These are phyloP conservation scores for Fopius arisanus DNA, from an alignment of 1,140 invertebrate species.

Conservation along the genomic window DNA sequence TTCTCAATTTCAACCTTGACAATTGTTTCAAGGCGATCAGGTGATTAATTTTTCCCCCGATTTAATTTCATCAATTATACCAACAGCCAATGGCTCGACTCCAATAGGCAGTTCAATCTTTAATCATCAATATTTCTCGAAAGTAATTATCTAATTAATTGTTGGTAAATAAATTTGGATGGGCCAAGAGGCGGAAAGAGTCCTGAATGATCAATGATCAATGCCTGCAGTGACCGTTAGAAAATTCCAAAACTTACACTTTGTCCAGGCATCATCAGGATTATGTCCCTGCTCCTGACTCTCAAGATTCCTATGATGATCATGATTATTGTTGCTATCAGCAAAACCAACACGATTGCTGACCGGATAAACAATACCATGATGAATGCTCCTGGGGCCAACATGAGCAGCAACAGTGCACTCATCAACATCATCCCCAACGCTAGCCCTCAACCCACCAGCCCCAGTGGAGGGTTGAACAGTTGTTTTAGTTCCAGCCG, in stretches of 20 bases:
- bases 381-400: conserved; percentile 16
- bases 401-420: conserved; percentile 32
- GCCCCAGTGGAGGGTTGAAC: conserved; percentile 43
- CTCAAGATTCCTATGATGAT: conserved; percentile 60
- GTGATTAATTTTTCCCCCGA: neutral
- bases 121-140: no score
- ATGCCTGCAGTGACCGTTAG: neutral
- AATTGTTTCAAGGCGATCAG: neutral
- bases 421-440: conserved; percentile 26
- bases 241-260: conserved; percentile 55
- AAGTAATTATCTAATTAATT: no score
- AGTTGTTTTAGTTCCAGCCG: conserved; percentile 53
- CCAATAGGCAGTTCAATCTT: no score
- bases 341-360: conserved; percentile 36
- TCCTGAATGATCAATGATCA: no score
- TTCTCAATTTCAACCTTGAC: conserved; percentile 3
- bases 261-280: conserved; percentile 56
- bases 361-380: conserved; percentile 18
- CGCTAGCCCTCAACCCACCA: conserved; percentile 11
- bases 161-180: no score
- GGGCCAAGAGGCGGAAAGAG: no score
- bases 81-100: no score
- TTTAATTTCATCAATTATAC: neutral
- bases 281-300: conserved; percentile 45
- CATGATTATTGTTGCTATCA: conserved; percentile 62